A percentile compares a stretch with the other conserved stretches of the same genome.
These are phyloP conservation scores for Musca domestica DNA, from an alignment of 1,140 invertebrate species.

Conservation along the genomic window DNA sequence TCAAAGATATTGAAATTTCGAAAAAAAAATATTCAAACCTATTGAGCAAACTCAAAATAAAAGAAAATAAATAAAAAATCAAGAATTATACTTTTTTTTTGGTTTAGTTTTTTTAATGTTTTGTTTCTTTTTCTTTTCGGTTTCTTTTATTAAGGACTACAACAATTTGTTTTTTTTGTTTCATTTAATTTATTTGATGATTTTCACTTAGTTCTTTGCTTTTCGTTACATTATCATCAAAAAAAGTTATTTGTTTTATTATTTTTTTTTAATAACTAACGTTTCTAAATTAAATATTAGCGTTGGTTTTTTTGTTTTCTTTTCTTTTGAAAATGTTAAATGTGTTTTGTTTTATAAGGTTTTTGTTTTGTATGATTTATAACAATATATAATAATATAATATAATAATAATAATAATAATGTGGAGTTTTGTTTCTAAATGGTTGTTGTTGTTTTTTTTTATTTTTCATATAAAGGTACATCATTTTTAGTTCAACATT, in stretches of 20 bases:
- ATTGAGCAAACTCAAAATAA: neutral
- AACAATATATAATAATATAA: slow-evolving; percentile 1
- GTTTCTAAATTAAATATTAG: slow-evolving; percentile 21
- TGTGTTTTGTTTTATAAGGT: neutral
- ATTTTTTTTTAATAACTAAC: slow-evolving; percentile 11
- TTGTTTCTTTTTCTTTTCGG: neutral
- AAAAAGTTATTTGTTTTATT: neutral
- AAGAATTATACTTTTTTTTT: neutral
- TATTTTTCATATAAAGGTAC: slow-evolving; percentile 11
- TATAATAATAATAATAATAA: neutral
- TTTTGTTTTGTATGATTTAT: slow-evolving; percentile 11
- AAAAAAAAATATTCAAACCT: neutral
- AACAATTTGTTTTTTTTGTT: slow-evolving; percentile 8
- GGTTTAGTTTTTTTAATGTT: neutral
- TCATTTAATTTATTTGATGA: neutral
- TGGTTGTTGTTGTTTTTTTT: slow-evolving; percentile 1
- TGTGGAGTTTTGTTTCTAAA: slow-evolving; percentile 3
- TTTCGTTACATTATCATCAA: no score
- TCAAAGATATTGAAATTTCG: neutral
- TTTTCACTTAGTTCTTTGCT: no score
- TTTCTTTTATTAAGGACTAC: slow-evolving; percentile 1
- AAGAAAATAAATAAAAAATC: neutral
- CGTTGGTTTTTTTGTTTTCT: neutral
- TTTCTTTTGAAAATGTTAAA: neutral
- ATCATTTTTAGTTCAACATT: slow-evolving; percentile 8